Conservation (phyloP, 2,888 invertebrate species). For the Polylopha cassiicola region DNA sequence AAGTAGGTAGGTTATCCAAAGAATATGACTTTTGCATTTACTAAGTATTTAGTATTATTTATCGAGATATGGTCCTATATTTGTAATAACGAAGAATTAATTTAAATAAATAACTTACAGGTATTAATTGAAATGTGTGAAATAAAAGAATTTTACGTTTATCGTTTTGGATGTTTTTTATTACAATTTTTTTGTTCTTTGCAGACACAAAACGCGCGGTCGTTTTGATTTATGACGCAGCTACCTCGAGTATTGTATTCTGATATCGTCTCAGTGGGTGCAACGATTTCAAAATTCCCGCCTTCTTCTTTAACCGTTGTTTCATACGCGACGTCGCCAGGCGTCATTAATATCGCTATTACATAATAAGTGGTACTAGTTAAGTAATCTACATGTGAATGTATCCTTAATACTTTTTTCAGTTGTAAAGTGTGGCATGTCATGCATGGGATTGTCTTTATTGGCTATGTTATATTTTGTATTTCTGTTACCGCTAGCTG, state of each 20-base stretch:
- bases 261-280: constrained; percentile 67
- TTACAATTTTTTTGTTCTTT: constrained; percentile 25
- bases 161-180: constrained; percentile 5
- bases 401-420: constrained; percentile 63
- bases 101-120: not conserved
- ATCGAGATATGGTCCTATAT: no score
- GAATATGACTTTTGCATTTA: no score
- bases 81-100: no score
- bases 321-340: constrained; percentile 81
- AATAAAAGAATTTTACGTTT: not conserved
- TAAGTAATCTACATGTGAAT: constrained; percentile 48
- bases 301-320: constrained; percentile 74
- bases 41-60: no score
- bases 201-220: constrained; percentile 48
- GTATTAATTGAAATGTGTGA: not conserved
- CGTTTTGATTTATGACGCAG: constrained; percentile 37
- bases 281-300: constrained; percentile 59
- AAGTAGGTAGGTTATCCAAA: no score
- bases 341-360: constrained; percentile 78
- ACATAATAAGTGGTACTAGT: constrained; percentile 68
- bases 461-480: constrained; percentile 30
- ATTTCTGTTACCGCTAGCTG: constrained; percentile 51
- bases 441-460: constrained; percentile 43
- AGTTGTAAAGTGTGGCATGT: constrained; percentile 72
- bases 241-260: constrained; percentile 41